Conservation (phyloP, 2,888 invertebrate genomes). For the Scaptomyza reducta region DNA sequence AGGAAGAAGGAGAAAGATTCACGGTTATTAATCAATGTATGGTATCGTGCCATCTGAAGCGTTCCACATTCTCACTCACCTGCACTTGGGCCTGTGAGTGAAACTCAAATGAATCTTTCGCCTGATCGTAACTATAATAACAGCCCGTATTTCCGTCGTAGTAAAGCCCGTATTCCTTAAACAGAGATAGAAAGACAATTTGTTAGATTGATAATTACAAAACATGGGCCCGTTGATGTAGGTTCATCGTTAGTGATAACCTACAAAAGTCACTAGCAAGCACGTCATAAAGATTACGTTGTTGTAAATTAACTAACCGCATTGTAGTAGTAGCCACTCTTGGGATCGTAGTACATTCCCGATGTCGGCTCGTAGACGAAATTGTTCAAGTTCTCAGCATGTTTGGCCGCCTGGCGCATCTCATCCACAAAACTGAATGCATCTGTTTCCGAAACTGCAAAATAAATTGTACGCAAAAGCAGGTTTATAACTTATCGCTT, state of each 20-base stretch:
- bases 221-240: conserved; percentile 33
- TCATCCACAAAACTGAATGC: conserved; percentile 87
- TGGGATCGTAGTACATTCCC: conserved; percentile 94
- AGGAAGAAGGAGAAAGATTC: conserved; percentile 50
- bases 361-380: conserved; percentile 94
- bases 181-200: conserved; percentile 8
- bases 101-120: conserved; percentile 90
- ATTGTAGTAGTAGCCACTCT: conserved; percentile 95
- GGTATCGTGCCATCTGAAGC: not conserved
- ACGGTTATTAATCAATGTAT: conserved; percentile 54
- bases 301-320: conserved; percentile 86
- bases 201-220: conserved; percentile 2
- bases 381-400: conserved; percentile 89
- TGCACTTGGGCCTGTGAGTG: conserved; percentile 90
- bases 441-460: conserved; percentile 65
- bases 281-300: conserved; percentile 65
- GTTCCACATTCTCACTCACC: conserved; percentile 59
- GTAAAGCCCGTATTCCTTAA: conserved; percentile 92
- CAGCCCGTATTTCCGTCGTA: conserved; percentile 94
- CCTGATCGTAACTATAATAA: conserved; percentile 92
- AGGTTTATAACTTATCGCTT: not conserved
- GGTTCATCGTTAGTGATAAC: conserved; percentile 54
- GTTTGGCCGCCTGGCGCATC: conserved; percentile 90
- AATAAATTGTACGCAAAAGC: not conserved
- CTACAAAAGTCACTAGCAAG: conserved; percentile 40